phyloP scores from a whole-genome alignment of 2,113 vertebrate genomes.

The Oryzias curvinotus region DNA sequence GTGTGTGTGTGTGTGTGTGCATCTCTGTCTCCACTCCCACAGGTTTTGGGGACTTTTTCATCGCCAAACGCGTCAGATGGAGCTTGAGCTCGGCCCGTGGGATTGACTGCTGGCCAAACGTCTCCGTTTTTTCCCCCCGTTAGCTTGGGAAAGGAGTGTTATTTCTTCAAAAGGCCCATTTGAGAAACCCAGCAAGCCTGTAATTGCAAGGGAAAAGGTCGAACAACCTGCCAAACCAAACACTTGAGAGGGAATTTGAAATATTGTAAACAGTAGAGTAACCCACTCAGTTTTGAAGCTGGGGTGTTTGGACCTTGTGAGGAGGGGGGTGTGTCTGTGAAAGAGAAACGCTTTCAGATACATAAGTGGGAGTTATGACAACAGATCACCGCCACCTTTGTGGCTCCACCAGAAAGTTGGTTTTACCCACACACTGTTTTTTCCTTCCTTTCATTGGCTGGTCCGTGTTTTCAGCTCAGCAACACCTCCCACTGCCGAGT shows the following conservation, averaged over 20 bases:
- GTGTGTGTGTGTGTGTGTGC: slow-evolving; percentile 18
- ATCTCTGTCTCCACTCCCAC: slow-evolving; percentile 36
- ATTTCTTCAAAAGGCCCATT: slow-evolving; percentile 80
- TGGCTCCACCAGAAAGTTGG: slow-evolving; percentile 32
- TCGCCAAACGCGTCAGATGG: slow-evolving; percentile 71
- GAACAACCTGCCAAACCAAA: slow-evolving; percentile 76
- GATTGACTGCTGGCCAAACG: slow-evolving; percentile 71
- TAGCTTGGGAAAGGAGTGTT: slow-evolving; percentile 72
- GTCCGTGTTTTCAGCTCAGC: slow-evolving; percentile 26
- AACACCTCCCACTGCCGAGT: slow-evolving; percentile 15
- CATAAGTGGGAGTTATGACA: slow-evolving; percentile 50
- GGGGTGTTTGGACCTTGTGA: slow-evolving; percentile 11
- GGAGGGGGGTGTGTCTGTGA: slow-evolving; percentile 44
- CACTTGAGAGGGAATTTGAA: slow-evolving; percentile 78
- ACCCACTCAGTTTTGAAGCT: slow-evolving; percentile 68
- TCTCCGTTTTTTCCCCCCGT: slow-evolving; percentile 57
- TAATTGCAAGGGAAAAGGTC: slow-evolving; percentile 75
- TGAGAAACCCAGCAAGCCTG: slow-evolving; percentile 76
- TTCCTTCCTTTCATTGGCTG: slow-evolving; percentile 8
- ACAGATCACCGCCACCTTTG: slow-evolving; percentile 36
- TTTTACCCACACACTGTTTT: too few species aligned
- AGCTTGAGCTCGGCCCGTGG: slow-evolving; percentile 52
- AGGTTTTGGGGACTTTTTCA: slow-evolving; percentile 65
- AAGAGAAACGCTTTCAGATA: slow-evolving; percentile 59
- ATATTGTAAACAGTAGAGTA: slow-evolving; percentile 79